Base-by-base conservation (phyloP, 2,797 vertebrate genomes). In the Sandelia bainsii region DNA sequence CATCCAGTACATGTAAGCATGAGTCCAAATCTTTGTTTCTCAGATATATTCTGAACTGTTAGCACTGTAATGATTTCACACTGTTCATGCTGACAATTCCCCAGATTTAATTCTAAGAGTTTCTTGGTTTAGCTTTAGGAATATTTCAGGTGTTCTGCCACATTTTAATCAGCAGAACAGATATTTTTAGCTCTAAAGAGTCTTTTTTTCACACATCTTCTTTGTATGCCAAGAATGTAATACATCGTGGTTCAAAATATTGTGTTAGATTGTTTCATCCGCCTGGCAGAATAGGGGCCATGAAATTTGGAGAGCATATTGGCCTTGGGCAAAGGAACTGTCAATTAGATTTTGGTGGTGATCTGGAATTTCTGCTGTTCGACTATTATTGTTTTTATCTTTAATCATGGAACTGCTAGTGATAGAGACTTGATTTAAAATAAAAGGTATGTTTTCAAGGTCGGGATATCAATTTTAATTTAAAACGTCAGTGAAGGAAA, bases 301-400 rank as follows among this genome's bases (percentile, higher is more conserved):
- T 72, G 72, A 79, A 79, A 81, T 68, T 29, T 53, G 39, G 49
- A 61, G 52, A 74, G 72, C 79, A 72, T 25, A 66, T 53, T 65
- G 77, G 82, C 82, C 80, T 72, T 46, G 66, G 83, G 80, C 61
- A 57, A 60, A 78, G 57, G 62, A 77, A 64, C 56, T 48, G 75
- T 77, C 76, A 29, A 80, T 83, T 75, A 77, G 58, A 81, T 68
- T 62, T 59, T 22, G 51, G 45, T 75, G 51, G 49, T 67, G 75
- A 76, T 83, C 58, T 46, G 56, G 42, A 46, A 60, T 80, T 74
- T 77, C 52, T 63, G 71, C 68, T 54, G 62, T 69, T 81, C 53
- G 66, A 48, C 45, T 63, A 77, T 80, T 67, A 78, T 67, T 54
- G 29, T 69, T 69, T 73, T 75, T 56, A 64, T 77, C 66, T 65